Base-by-base conservation (phyloP, 2,888 invertebrate genomes). In the Criorhina ranunculi region DNA sequence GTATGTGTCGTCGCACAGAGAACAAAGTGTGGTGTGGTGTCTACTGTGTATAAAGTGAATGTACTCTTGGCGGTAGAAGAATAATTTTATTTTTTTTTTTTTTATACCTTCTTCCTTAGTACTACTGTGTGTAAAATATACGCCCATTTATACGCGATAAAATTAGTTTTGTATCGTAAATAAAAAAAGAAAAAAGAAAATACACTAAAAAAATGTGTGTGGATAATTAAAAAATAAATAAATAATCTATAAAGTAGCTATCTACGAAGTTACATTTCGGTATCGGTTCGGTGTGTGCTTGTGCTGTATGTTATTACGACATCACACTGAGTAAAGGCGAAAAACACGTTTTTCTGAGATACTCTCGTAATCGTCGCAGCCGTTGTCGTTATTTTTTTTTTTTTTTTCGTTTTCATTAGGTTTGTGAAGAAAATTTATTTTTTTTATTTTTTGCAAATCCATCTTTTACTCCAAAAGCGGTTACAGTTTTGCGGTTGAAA, bases 311-410 rank as follows among this genome's bases (percentile, higher is more conserved):
- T 79, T 85, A 69, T 85, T 85, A 85, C 85, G 85, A 85, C 73
- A 85, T 85, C 85, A 80, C 69, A 70, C 55, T 15, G 51, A 85
- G 85, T 76, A 76, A 64, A 79, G 85, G 80, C 85, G 85, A 85
- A 85, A 85, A 85, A 85, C 85, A 85, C 85, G 85, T 85, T 85
- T 85, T 80, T 80, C 69, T 75, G 78, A 85, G 80, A 85, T 69
- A 37, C 80, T 85, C 82, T 80, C 80, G 85, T 85, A 85, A 85
- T 85, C 85, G 66, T 85, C 85, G 69, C 77, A 70, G 82, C 66
- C 79, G 75, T 75, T 40, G 67, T 37, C 12, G 8, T 70, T 59
- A 7, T 15, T 33, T 64, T 59, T 60, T 81, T 37, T 64, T 64
- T n/a, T 24, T 57, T 59, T 60, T 81, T 37, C 57, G 57, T n/a